A percentile compares a stretch with the other conserved stretches of the same genome.
Evolutionary conservation across 2,888 invertebrate species (phyloP).

Genomic region (Drosophila macrospina): DNA sequence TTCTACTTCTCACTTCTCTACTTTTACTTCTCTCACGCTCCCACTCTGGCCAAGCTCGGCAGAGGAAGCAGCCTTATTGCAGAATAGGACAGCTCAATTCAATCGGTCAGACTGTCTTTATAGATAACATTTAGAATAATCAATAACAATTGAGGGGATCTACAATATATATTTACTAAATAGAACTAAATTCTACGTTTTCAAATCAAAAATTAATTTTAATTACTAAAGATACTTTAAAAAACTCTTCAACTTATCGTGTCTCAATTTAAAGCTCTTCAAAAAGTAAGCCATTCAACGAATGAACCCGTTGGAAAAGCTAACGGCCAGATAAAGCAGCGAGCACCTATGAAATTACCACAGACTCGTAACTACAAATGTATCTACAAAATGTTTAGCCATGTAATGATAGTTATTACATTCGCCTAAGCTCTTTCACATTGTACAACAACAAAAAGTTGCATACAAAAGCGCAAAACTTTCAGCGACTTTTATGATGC

Average conservation of each 20-base stretch:
- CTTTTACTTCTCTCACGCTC: too few species aligned
- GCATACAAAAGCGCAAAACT: conserved; percentile 56
- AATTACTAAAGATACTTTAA: too few species aligned
- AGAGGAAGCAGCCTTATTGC: too few species aligned
- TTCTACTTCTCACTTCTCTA: too few species aligned
- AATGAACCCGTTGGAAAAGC: conserved; percentile 3
- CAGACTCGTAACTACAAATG: conserved; percentile 47
- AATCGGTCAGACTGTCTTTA: too few species aligned
- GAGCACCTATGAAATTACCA: conserved; percentile 28
- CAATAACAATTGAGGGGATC: too few species aligned
- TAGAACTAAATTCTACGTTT: too few species aligned
- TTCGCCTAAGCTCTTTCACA: conserved; percentile 60
- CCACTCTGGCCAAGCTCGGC: too few species aligned
- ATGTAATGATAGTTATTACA: conserved; percentile 66
- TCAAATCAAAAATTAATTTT: too few species aligned
- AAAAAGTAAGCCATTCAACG: not conserved
- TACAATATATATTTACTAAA: too few species aligned
- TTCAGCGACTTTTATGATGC: conserved; percentile 68
- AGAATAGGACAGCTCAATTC: too few species aligned
- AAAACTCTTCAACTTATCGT: not conserved
- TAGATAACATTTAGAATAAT: too few species aligned
- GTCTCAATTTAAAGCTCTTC: not conserved
- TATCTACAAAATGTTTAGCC: conserved; percentile 60
- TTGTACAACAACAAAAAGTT: conserved; percentile 50
- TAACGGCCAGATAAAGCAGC: conserved; percentile 22